Evolutionary conservation across 2,797 vertebrate species (phyloP), one percentile per base, ranked within the genome.

Genomic region (Carduelis carduelis): DNA sequence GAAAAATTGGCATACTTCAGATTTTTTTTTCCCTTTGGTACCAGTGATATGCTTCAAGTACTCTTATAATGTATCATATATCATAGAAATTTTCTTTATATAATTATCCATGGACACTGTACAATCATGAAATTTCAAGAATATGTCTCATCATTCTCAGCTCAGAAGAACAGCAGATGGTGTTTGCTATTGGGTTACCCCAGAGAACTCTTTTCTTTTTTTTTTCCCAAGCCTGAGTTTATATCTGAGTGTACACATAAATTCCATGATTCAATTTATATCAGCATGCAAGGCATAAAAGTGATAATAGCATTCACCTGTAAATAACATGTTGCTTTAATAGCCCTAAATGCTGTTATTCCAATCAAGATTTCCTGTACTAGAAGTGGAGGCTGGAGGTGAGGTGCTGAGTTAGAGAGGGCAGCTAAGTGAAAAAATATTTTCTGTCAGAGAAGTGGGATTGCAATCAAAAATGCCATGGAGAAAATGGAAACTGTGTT

Each of bases 51-150:
- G 43, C 7, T 83, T 70, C 44, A 89, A 84, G 32, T 66, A 63
- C 3, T 66, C n/a, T 34, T 61, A n/a, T 22, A 70, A 72, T 19
- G 16, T 52, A 14, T 35, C 23, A n/a, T 66, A 49, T 20, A 4
- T 27, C 9, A 23, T 26, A 2, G 5, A 11, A 47, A 43, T 66
- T 80, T 84, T 80, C 35, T 77, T 53, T 76, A 50, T 35, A 30
- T 79, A 79, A 55, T 82, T 76, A 37, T 90, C 64, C 28, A 52
- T 49, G 46, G 46, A 60, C 32, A 77, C 13, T 24, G 23, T 80
- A 50, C 19, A 89, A 27, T 76, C 64, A 66, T 44, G 47, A 89
- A 91, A 66, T 87, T 72, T 84, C 74, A 76, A 49, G 75, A 84
- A 74, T 24, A 69, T 27, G 8, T 76, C 79, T 90, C 55, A 79